Evolutionary conservation across 2,113 vertebrate genomes (phyloP), one percentile per base, ranked within the genome.

Genomic region (Polypterus bichir): DNA sequence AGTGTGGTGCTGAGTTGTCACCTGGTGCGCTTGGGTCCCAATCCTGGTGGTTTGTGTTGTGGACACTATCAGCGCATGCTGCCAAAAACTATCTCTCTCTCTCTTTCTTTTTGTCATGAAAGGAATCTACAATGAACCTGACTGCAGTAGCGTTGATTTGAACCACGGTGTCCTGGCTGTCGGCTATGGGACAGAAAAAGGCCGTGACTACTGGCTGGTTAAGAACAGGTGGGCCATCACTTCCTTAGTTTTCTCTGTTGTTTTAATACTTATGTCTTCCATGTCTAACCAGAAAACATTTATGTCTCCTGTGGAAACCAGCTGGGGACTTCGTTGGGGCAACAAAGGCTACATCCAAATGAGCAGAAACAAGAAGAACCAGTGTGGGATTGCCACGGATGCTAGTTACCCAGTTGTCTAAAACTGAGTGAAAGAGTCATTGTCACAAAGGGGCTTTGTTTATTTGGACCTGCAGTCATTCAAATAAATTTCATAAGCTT

Each of bases 391-490:
- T 55, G 79, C 82, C 9, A 81, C 76, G 1, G 69, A 71, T 9
- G 46, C 83, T 62, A 81, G 81, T 67, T 88, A 85, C 71, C 84
- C 85, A 7, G 70, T 87, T 64, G 83, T 88, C 48, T 88, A 65
- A 71, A 53, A 27, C 46, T 74, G 1, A 65, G 61, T 52, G 4
- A 27, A 27, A 27, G 27, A 27, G 27, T 27, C 27, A 27, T 27
- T 27, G 27, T 27, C 27, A 27, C 27, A 27, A 27, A 27, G 27
- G 27, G 27, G 27, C 27, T 27, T 27, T 27, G 27, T 27, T 27
- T 27, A 27, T 27, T 27, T 27, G 27, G 27, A 27, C 27, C 27
- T 27, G 27, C 27, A 27, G 27, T 27, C 27, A 27, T 27, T 27
- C 27, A 27, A 27, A 27, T 27, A 27, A 27, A 27, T 27, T 27